Conservation (phyloP, 2,888 invertebrate species). For the Ypsolopha sequella region DNA sequence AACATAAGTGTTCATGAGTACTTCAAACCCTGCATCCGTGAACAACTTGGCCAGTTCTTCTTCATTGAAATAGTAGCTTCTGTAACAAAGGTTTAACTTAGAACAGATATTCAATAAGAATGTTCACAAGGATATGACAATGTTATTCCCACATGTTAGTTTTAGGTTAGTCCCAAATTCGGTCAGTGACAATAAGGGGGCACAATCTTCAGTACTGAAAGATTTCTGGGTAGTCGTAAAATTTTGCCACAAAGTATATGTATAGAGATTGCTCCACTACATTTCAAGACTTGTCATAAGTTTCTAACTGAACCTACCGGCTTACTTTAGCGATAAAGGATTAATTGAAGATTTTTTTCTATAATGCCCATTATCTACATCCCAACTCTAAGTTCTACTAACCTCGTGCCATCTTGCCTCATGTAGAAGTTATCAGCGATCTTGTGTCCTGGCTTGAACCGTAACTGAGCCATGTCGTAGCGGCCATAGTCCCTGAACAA, state of each 20-base stretch:
- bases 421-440: conserved; percentile 94
- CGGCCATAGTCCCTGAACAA: conserved; percentile 95
- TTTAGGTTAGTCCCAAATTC: background rate
- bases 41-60: conserved; percentile 79
- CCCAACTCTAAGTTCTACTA: conserved; percentile 8
- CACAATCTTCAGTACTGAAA: too few species aligned
- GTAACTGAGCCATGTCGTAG: conserved; percentile 95
- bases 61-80: conserved; percentile 84
- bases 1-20: conserved; percentile 80
- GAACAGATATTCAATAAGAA: background rate
- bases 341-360: too few species aligned
- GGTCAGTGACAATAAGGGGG: too few species aligned
- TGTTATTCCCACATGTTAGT: background rate
- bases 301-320: too few species aligned
- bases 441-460: conserved; percentile 94
- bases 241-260: too few species aligned
- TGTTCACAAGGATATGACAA: background rate
- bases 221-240: too few species aligned
- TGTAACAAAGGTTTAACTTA: conserved; percentile 37
- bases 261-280: too few species aligned
- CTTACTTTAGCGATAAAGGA: too few species aligned
- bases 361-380: too few species aligned
- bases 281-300: too few species aligned
- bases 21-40: conserved; percentile 76
- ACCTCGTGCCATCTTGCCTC: conserved; percentile 96